Base-by-base conservation (phyloP, 2,113 vertebrate species). In the Xiphophorus hellerii region DNA sequence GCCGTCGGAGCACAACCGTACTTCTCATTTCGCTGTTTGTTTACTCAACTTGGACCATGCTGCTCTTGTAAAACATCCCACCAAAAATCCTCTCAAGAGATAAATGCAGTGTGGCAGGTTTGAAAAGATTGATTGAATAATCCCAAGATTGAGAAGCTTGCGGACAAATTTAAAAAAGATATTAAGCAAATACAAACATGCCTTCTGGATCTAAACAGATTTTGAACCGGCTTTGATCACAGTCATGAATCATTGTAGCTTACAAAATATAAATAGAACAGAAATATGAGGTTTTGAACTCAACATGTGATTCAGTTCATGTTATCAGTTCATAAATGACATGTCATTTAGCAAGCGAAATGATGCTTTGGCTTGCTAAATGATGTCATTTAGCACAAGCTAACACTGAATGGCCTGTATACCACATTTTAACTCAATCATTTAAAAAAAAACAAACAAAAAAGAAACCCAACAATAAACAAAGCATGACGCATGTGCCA, bases 181-280 rank as follows among this genome's bases (percentile, higher is more conserved):
- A 20, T 61, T 64, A 71, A 70, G 51, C 0, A 1, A 66, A 25
- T 1, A 71, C 28, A 61, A 82, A 65, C 30, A 44, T 66, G 74
- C 74, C 77, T 75, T 81, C n/a, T 48, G 79, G 64, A 71, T 73
- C 10, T 35, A 54, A 86, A 69, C 30, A 60, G 74, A 82, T 76
- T 31, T 73, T 66, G 72, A 78, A 75, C 14, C 60, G 54, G 42
- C 69, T 87, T 85, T 88, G 74, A 86, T 87, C 74, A 78, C 29
- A 37, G 73, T n/a, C 27, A 66, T 81, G 84, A 22, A 33, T 89
- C 86, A 85, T 78, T 48, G 30, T 15, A 35, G 74, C 60, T 48
- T 58, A 61, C n/a, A 83, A 66, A 82, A 76, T 69, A 79, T 80
- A 76, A 76, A 85, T 70, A 81, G 62, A 51, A 33, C 5, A 1